Evolutionary conservation across 1,140 invertebrate species (phyloP).

Genomic region (Caerostris darwini): DNA sequence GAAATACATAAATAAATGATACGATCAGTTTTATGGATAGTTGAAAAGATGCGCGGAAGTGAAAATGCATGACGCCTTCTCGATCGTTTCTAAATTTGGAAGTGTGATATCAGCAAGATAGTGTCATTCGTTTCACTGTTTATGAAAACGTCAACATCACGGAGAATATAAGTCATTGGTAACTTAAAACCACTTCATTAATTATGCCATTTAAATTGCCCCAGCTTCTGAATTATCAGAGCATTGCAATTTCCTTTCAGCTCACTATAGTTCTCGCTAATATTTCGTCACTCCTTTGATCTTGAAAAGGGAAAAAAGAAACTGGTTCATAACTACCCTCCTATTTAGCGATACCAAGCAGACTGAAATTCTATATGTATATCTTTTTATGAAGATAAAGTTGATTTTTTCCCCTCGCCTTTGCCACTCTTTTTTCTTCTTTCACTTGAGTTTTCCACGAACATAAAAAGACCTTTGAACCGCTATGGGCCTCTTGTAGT

Average conservation of each 20-base stretch:
- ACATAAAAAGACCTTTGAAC: neutral
- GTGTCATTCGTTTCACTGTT: neutral
- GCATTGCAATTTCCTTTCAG: neutral
- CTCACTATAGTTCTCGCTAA: neutral
- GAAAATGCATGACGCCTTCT: neutral
- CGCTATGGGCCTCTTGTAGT: neutral
- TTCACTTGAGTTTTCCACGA: neutral
- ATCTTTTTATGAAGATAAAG: conserved; percentile 28
- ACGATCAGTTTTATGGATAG: neutral
- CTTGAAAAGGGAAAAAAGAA: neutral
- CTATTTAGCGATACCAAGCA: neutral
- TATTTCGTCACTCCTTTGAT: conserved; percentile 4
- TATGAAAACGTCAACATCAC: conserved; percentile 3
- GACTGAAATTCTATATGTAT: neutral
- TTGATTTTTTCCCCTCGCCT: neutral
- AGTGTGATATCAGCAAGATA: neutral
- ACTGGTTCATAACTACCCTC: neutral
- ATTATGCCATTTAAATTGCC: conserved; percentile 17
- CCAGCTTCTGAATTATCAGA: neutral
- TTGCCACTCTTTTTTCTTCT: neutral
- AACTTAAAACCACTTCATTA: neutral
- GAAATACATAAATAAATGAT: neutral
- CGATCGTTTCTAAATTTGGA: neutral
- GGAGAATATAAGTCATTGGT: neutral
- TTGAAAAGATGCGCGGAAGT: neutral